Evolutionary conservation across 2,113 vertebrate species (phyloP).

Genomic region (Misgurnus mizolepis): DNA sequence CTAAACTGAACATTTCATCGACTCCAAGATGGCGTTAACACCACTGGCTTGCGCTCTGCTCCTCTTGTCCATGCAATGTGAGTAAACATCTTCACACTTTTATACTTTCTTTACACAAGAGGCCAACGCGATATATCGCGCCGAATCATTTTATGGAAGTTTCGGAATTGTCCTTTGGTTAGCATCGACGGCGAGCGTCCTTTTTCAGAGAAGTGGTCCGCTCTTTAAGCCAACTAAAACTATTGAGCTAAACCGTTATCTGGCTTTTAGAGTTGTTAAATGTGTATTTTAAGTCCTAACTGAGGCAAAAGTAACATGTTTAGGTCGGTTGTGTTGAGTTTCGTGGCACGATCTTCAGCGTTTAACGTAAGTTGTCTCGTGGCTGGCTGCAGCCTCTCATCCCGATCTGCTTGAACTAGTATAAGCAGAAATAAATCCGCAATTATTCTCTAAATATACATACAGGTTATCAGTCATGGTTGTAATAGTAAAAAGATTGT

Average conservation of each 20-base stretch:
- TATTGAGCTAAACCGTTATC: conserved; percentile 27
- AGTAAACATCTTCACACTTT: conserved; percentile 57
- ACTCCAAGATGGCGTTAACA: conserved; percentile 80
- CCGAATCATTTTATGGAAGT: neutral
- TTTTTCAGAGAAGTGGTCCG: conserved; percentile 24
- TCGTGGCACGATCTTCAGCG: neutral
- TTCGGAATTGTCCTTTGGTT: neutral
- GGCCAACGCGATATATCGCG: neutral
- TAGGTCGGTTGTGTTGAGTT: neutral
- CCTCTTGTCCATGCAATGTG: conserved; percentile 76
- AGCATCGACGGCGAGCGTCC: neutral
- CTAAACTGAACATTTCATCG: conserved; percentile 67
- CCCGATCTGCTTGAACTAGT: neutral
- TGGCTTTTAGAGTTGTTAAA: neutral
- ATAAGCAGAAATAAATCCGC: conserved; percentile 35
- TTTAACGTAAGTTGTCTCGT: neutral
- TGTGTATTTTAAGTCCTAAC: neutral
- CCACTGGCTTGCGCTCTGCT: conserved; percentile 72
- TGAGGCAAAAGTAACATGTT: conserved; percentile 4
- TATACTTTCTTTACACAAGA: neutral
- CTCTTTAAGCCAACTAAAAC: conserved; percentile 14
- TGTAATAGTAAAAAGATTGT: too few species aligned
- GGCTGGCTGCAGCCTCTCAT: conserved; percentile 8
- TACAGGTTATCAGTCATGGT: neutral
- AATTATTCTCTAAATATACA: neutral